Evolutionary conservation across 2,888 invertebrate species (phyloP).

Genomic region (Oasisia sp.): DNA sequence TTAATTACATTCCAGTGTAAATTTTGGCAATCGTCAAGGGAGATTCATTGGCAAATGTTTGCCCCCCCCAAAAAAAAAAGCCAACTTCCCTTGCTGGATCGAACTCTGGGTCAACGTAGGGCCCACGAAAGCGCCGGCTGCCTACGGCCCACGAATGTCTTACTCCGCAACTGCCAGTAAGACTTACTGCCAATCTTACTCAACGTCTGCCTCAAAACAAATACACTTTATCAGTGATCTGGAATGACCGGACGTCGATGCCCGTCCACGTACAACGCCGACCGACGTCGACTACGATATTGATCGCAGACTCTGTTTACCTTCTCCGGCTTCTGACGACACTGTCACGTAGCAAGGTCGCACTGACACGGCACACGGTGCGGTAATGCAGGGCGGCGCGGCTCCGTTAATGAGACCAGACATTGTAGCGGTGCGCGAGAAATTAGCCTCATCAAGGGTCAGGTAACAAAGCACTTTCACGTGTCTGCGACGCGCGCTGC

Average conservation of each 20-base stretch:
- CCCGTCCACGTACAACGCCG: not conserved
- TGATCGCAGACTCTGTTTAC: not conserved
- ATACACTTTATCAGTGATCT: not conserved
- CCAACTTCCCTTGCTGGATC: too few relatives aligned
- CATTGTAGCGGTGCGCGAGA: not conserved
- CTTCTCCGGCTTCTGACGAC: not conserved
- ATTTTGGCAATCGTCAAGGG: too few relatives aligned
- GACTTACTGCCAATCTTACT: too few relatives aligned
- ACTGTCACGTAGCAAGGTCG: not conserved
- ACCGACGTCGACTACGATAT: not conserved
- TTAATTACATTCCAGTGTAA: too few relatives aligned
- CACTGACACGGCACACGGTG: not conserved
- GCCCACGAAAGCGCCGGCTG: too few relatives aligned
- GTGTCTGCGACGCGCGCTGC: not conserved
- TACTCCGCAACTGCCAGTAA: too few relatives aligned
- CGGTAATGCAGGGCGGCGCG: not conserved
- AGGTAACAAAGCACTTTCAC: not conserved
- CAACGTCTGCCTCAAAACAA: not conserved
- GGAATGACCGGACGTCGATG: not conserved
- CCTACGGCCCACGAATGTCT: too few relatives aligned
- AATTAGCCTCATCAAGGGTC: not conserved
- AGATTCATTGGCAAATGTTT: too few relatives aligned
- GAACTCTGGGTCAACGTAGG: too few relatives aligned
- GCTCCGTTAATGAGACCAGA: not conserved
- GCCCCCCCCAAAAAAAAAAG: too few relatives aligned